Percentiles rank a stretch among this genome's conserved stretches.
phyloP scores from a whole-genome alignment of 2,888 invertebrate species.

The Ectropis crepuscularia region DNA sequence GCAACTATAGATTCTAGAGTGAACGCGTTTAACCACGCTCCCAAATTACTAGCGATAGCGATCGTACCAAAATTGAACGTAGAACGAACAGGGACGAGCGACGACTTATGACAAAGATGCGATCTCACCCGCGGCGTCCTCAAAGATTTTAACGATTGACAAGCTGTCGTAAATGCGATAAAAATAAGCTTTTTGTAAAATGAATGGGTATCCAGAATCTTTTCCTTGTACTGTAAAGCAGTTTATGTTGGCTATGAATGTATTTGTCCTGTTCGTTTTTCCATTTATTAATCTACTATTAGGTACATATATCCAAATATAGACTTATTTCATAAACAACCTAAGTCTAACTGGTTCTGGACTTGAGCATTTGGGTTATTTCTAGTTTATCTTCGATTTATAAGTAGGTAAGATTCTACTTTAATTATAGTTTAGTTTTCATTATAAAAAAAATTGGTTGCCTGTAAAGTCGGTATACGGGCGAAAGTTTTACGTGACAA shows the following conservation, averaged over 20 bases:
- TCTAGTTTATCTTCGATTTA: too few species aligned
- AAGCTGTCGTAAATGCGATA: conserved; percentile 21
- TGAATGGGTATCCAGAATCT: not conserved
- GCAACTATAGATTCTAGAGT: conserved; percentile 40
- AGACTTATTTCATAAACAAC: too few species aligned
- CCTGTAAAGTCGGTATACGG: too few species aligned
- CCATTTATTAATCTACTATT: too few species aligned
- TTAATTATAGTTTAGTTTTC: too few species aligned
- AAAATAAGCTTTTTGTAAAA: conserved; percentile 14
- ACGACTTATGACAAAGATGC: conserved; percentile 20
- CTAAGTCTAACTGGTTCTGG: too few species aligned
- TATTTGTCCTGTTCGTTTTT: not conserved
- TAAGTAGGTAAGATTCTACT: too few species aligned
- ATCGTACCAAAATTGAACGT: conserved; percentile 55
- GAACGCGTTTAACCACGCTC: conserved; percentile 52
- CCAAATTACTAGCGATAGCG: conserved; percentile 60
- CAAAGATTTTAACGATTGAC: conserved; percentile 27
- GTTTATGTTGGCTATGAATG: not conserved
- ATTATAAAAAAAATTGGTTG: too few species aligned
- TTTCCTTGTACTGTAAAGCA: not conserved
- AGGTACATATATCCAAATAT: too few species aligned
- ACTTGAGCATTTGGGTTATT: too few species aligned
- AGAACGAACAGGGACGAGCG: conserved; percentile 31
- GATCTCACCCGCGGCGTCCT: conserved; percentile 23
- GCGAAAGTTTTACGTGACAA: too few species aligned